Conservation (phyloP, 2,113 vertebrate genomes). For the Propithecus coquereli region DNA sequence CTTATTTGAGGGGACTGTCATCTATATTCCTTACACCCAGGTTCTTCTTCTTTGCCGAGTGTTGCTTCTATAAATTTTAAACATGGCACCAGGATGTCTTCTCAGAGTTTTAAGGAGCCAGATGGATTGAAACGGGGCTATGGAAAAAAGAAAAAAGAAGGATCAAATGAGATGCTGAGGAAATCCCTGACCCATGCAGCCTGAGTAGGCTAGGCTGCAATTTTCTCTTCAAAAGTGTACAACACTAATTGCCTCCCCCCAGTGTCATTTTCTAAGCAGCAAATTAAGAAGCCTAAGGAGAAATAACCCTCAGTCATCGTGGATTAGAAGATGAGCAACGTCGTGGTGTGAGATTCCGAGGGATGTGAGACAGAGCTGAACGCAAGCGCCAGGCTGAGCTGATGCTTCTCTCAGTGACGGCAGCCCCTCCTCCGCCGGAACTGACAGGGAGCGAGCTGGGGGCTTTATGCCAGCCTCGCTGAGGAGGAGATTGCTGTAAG, state of each 20-base stretch:
- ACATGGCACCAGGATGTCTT: neutral
- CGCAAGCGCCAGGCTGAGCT: neutral
- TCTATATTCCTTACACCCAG: neutral
- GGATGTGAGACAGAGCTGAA: neutral
- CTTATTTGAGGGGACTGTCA: neutral
- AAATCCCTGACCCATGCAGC: constrained; percentile 41
- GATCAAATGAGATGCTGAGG: neutral
- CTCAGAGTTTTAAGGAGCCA: constrained; percentile 1
- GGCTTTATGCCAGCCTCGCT: neutral
- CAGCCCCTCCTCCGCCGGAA: neutral
- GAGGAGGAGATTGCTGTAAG: neutral
- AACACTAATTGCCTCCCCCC: constrained; percentile 47
- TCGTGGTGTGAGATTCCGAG: neutral
- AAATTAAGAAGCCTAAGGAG: constrained; percentile 42
- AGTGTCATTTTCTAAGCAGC: constrained; percentile 50
- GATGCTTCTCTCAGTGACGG: neutral
- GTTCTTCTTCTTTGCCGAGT: neutral
- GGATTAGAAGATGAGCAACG: constrained; percentile 25
- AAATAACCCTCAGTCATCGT: neutral
- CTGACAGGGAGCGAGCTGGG: neutral
- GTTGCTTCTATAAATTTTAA: neutral
- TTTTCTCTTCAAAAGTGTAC: constrained; percentile 48
- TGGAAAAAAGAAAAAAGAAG: neutral
- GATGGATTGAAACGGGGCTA: neutral
- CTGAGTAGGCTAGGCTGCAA: neutral